These are phyloP conservation scores for Alentia gelatinosa DNA, from an alignment of 2,888 invertebrate genomes.

Conservation along the genomic window DNA sequence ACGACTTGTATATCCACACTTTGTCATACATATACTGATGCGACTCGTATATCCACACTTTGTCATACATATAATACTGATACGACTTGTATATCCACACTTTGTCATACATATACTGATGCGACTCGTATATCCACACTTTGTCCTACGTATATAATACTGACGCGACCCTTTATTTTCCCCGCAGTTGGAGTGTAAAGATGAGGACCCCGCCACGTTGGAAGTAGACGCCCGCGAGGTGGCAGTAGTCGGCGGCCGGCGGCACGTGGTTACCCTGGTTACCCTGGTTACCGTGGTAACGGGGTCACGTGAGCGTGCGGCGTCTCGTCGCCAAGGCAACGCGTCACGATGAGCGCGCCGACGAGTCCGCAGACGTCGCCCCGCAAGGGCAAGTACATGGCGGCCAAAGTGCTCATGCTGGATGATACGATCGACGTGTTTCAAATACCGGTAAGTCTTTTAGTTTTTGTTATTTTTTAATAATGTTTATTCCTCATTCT, in stretches of 20 bases:
- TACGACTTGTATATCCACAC: too few species aligned
- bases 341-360: constrained; percentile 46
- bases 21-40: too few species aligned
- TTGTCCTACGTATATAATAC: too few species aligned
- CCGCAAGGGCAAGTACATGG: constrained; percentile 77
- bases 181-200: constrained; percentile 18
- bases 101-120: too few species aligned
- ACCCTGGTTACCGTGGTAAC: constrained; percentile 15
- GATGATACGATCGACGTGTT: constrained; percentile 78
- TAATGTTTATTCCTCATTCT: too few species aligned
- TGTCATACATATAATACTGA: too few species aligned
- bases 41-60: too few species aligned
- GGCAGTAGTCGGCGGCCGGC: background rate
- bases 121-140: too few species aligned
- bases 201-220: background rate
- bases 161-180: too few species aligned
- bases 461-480: too few species aligned
- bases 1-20: too few species aligned
- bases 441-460: constrained; percentile 76
- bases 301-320: background rate
- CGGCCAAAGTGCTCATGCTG: constrained; percentile 75
- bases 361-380: constrained; percentile 67
- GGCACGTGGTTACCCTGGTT: background rate
- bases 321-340: constrained; percentile 12
- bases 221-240: background rate